Base-by-base conservation (phyloP, 2,113 vertebrate species). In the Sorex araneus region DNA sequence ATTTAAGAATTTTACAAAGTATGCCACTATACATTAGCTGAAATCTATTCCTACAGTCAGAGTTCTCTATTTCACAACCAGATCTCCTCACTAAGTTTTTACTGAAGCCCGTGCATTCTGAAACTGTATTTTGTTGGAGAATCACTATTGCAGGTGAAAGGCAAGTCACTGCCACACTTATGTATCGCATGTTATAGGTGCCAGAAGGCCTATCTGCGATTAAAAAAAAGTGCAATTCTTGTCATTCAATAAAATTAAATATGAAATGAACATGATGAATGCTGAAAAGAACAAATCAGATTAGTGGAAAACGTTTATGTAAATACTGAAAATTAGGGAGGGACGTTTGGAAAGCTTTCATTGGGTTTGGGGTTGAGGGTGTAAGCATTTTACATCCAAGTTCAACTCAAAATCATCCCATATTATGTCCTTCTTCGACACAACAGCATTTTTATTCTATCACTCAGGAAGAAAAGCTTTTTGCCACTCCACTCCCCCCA, bases 231-330 rank as follows among this genome's bases (percentile, higher is more conserved):
- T 27, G 74, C 32, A 66, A 87, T 21, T 40, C 82, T 25, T n/a
- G 23, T 57, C 74, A 25, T 78, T 50, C 64, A 89, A 34, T 60
- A 89, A 79, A 92, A 77, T 79, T 64, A 89, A 87, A 71, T 30
- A 82, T 30, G 36, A 95, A 90, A 88, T 73, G 30, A 90, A 54
- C 57, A 94, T 32, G 70, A 4, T 70, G 30, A 84, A 66, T 75
- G 64, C 63, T 74, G 30, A 28, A 71, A 91, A 87, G 88, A 25
- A 45, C 45, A 84, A 89, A 88, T 76, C 2, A 85, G 19, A 85
- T 30, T 6, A 78, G 47, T 19, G 54, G 28, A 36, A 36, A 83
- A 66, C 30, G 40, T 27, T 84, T 43, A 47, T 57, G 54, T 83
- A 23, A 86, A 91, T 70, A 79, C 10, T 47, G 28, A 73, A 87